Percentiles rank a stretch among this genome's conserved stretches.
Evolutionary conservation across 2,113 vertebrate genomes (phyloP).

Genomic region (Hylia prasina): DNA sequence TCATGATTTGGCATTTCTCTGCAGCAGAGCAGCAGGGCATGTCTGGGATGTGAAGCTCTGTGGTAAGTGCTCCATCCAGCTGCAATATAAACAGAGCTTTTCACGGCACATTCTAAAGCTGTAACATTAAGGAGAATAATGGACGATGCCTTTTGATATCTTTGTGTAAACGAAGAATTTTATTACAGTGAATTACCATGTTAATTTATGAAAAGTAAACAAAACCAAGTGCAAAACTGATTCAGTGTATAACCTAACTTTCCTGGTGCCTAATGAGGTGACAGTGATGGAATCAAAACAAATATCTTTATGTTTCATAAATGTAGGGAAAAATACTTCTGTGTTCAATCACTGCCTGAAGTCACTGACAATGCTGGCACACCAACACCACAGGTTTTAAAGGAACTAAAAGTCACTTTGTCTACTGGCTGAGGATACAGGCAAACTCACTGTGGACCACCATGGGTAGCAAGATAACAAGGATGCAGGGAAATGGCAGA

Average conservation of each 20-base stretch:
- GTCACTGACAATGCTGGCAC: conserved; percentile 14
- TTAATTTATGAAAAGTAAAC: conserved; percentile 62
- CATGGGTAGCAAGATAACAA: background rate
- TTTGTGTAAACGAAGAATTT: conserved; percentile 65
- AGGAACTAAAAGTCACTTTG: conserved; percentile 20
- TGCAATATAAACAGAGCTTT: conserved; percentile 59
- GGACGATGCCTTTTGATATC: conserved; percentile 56
- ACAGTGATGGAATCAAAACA: conserved; percentile 56
- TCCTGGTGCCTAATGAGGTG: conserved; percentile 54
- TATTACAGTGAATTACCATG: conserved; percentile 61
- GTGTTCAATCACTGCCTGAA: conserved; percentile 25
- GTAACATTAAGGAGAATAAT: conserved; percentile 47
- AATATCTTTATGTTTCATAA: conserved; percentile 59
- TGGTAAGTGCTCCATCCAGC: conserved; percentile 6
- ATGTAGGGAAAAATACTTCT: conserved; percentile 38
- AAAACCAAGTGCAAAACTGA: conserved; percentile 53
- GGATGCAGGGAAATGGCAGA: background rate
- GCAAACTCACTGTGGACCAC: conserved; percentile 21
- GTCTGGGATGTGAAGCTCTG: background rate
- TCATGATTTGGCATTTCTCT: background rate
- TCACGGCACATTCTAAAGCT: background rate
- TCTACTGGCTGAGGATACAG: background rate
- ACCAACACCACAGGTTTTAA: background rate
- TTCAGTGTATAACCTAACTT: conserved; percentile 40
- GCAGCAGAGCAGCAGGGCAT: background rate